Conservation (phyloP, 1,140 invertebrate species). For the Philopotamus ludificatus region DNA sequence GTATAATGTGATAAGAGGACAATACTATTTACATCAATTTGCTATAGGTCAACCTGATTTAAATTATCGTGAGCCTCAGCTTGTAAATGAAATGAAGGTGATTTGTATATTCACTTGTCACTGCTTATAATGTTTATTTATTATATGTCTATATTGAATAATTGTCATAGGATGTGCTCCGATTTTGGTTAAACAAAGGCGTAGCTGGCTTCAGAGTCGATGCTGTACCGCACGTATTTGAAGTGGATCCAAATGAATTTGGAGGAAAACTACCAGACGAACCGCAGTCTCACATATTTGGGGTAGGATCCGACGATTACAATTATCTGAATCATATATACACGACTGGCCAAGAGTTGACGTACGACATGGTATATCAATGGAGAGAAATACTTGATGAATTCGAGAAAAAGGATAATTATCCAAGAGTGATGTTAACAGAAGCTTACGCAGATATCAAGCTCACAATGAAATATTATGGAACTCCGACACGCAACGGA, state of each 20-base stretch:
- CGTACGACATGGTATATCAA: constrained; percentile 58
- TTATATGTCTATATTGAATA: background rate
- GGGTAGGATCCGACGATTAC: constrained; percentile 51
- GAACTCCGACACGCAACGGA: constrained; percentile 55
- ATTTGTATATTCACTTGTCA: background rate
- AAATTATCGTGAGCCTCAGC: constrained; percentile 65
- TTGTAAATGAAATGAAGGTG: constrained; percentile 67
- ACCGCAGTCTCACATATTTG: constrained; percentile 49
- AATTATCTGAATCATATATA: constrained; percentile 63
- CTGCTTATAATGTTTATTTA: background rate
- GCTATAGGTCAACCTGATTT: constrained; percentile 71
- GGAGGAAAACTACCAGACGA: constrained; percentile 57
- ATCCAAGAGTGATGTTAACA: constrained; percentile 67
- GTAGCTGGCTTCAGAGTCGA: constrained; percentile 76
- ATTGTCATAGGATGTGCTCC: constrained; percentile 60
- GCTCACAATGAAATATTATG: constrained; percentile 65
- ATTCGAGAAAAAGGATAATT: constrained; percentile 49
- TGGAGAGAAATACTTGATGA: constrained; percentile 60
- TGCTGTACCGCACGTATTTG: constrained; percentile 62
- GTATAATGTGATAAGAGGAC: constrained; percentile 63
- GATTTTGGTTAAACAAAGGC: constrained; percentile 72
- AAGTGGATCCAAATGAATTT: constrained; percentile 52
- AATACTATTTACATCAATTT: constrained; percentile 78
- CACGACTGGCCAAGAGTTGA: constrained; percentile 60
- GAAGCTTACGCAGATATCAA: constrained; percentile 66